Evolutionary conservation across 2,888 invertebrate species (phyloP).

Genomic region (Trachelus tabidus): DNA sequence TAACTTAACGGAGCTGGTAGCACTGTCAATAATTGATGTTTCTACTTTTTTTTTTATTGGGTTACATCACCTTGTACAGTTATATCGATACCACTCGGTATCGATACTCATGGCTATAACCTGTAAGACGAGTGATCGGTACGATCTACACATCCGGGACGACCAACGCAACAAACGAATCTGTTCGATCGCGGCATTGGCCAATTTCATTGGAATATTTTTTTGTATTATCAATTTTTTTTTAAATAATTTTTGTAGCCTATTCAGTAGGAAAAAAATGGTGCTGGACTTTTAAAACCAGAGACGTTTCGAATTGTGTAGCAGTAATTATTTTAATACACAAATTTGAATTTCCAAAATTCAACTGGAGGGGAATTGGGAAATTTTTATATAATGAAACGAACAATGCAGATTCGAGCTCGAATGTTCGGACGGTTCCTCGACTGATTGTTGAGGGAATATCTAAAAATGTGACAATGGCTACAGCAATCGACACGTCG

Average conservation of each 20-base stretch:
- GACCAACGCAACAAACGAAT: not conserved
- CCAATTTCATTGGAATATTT: not conserved
- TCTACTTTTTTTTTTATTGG: not conserved
- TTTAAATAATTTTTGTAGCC: no score
- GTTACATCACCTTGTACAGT: not conserved
- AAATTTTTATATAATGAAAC: not conserved
- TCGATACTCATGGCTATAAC: not conserved
- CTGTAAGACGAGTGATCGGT: not conserved
- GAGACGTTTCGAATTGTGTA: not conserved
- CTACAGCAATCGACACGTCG: not conserved
- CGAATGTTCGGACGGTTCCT: not conserved
- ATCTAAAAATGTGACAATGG: not conserved
- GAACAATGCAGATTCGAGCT: not conserved
- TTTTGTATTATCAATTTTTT: not conserved
- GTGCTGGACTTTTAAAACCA: not conserved
- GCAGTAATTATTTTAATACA: not conserved
- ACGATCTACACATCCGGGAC: not conserved
- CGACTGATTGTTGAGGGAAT: not conserved
- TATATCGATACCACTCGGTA: not conserved
- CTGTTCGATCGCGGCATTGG: not conserved
- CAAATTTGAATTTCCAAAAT: not conserved
- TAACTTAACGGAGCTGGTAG: not conserved
- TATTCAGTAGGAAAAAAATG: not conserved
- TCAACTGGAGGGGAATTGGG: not conserved
- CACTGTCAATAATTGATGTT: not conserved